Evolutionary conservation across 1,140 invertebrate species (phyloP), one percentile per base, ranked within the genome.

Genomic region (Procambarus virginalis): DNA sequence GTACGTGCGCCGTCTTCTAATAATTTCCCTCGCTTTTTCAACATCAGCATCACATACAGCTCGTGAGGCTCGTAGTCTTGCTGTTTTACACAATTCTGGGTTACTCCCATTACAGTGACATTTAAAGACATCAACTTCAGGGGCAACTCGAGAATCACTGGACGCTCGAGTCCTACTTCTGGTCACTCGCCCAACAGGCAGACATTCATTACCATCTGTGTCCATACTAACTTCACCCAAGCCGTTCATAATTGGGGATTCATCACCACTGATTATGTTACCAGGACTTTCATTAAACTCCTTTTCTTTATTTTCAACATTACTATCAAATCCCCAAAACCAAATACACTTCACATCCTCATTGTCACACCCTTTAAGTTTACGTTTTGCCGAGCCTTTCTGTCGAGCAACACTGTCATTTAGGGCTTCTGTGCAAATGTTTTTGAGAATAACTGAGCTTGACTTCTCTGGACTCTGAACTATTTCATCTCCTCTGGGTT

Each of bases 321-420:
- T 89, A 51, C 88, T 89, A 51, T 84, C 82, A 78, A 89, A 89
- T 20, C 88, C 88, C 88, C 88, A 89, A 49, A 89, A 89, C 88
- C 88, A 89, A n/a, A 89, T 84, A 46, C 73, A 89, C 81, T 89
- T 89, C 3, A 89, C 88, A 79, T 89, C 76, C 45, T 89, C 88
- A 79, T 89, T 84, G 48, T 89, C 88, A 64, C 81, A 89, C 22
- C 81, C 75, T 60, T 84, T 89, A 46, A 79, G 82, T 17, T 84
- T 84, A 34, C 76, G 77, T 20, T 89, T 89, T 12, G 88, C n/a
- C 3, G 88, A 76, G 68, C 76, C 82, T 70, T 84, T 82, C 51
- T 89, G 88, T 46, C 76, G 68, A 4, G 81, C 81, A 64, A 68
- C 81, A 70, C 87, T 89, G 73, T 89, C 88, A 70, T 78, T 89